Percentiles rank a stretch among this genome's conserved stretches.
phyloP scores from a whole-genome alignment of 2,888 invertebrate species.

The Amphipoea lucens region DNA sequence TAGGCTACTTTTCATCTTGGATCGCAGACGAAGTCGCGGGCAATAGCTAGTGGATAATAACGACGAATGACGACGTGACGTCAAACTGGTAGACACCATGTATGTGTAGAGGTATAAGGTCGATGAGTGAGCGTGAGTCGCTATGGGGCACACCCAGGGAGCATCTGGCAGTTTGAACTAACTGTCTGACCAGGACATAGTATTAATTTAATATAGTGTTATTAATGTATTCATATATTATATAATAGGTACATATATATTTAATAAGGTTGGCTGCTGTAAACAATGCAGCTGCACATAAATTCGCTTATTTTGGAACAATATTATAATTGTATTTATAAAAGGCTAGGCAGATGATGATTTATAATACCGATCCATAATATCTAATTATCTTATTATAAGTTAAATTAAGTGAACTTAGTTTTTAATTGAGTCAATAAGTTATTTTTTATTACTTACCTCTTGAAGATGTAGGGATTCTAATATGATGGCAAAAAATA shows the following conservation, averaged over 20 bases:
- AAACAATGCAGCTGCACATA: not conserved
- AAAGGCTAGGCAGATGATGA: no score
- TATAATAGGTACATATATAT: not conserved
- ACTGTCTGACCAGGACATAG: not conserved
- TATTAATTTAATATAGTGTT: not conserved
- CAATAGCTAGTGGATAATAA: no score
- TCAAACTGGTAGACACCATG: not conserved
- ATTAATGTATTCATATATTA: not conserved
- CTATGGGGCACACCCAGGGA: no score
- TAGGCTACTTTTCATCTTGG: no score
- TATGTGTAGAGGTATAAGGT: not conserved
- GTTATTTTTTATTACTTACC: not conserved
- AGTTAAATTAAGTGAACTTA: not conserved
- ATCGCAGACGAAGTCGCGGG: no score
- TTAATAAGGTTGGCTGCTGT: not conserved
- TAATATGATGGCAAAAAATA: conserved; percentile 15
- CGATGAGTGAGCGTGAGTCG: not conserved
- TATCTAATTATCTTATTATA: no score
- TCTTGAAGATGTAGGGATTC: not conserved
- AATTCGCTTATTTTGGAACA: not conserved
- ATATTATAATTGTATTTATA: no score
- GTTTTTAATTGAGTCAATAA: not conserved
- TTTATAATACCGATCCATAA: no score
- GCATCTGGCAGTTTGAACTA: no score
- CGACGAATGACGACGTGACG: no score